These are phyloP conservation scores for Elephas maximus DNA, from an alignment of 2,113 vertebrate genomes.

Conservation along the genomic window DNA sequence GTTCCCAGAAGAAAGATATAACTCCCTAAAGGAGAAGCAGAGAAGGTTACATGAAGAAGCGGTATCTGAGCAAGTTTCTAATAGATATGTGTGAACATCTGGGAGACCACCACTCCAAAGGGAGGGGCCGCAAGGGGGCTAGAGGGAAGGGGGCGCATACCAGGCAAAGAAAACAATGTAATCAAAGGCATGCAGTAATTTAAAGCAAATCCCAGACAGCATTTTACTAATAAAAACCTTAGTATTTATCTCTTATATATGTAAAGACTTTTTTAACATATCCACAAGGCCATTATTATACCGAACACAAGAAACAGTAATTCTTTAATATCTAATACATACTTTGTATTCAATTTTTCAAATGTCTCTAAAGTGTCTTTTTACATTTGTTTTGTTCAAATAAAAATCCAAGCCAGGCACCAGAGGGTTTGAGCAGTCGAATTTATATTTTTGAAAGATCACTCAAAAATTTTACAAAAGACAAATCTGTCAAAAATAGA, in stretches of 20 bases:
- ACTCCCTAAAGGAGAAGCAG: not conserved
- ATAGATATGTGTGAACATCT: not conserved
- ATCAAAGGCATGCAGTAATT: not conserved
- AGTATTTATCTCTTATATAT: not conserved
- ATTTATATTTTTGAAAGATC: not conserved
- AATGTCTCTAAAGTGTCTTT: not conserved
- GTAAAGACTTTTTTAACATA: not conserved
- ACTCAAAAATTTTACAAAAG: not conserved
- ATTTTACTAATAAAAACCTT: not conserved
- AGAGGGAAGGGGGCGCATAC: not conserved
- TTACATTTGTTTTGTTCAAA: not conserved
- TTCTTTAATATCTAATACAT: not conserved
- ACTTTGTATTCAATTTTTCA: not conserved
- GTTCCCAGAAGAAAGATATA: not conserved
- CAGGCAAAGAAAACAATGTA: not conserved
- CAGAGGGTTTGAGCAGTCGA: not conserved
- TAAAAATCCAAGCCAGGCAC: not conserved
- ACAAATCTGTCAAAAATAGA: not conserved
- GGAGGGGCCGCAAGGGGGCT: not conserved
- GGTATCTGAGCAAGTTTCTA: not conserved
- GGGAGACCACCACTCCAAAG: not conserved
- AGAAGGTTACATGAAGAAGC: not conserved
- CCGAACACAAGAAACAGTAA: not conserved
- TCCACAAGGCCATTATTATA: not conserved
- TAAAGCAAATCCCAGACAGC: not conserved